Base-by-base conservation (phyloP, 2,113 vertebrate genomes). In the Muntiacus reevesi region DNA sequence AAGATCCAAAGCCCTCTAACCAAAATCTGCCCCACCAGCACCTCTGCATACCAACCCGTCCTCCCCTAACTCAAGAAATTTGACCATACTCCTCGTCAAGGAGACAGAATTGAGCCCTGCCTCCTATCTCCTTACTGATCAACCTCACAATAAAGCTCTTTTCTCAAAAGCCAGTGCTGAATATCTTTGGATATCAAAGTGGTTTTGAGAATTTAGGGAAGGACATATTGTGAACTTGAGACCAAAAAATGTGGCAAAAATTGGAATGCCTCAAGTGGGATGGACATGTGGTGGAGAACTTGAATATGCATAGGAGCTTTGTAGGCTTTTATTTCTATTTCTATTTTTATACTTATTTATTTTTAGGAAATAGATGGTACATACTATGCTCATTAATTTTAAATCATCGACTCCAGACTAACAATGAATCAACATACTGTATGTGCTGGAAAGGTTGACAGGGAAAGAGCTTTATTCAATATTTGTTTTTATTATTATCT, bases 401-500 rank as follows among this genome's bases (percentile, higher is more conserved):
- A 89, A 97, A 91, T 47, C 33, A 5, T 59, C 62, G 71, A 92
- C 64, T 96, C 71, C 64, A 92, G 84, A 94, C 36, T 92, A 95
- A 81, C 91, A 97, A 60, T 81, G 79, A 98, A 43, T 67, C 82
- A 47, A 95, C 87, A 94, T 45, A 89, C 33, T 50, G 27, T 76
- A 87, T 60, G 16, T 85, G 43, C 64, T 82, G 52, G n/a, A 97
- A 91, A 90, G 12, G 28, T 27, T 87, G 87, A 98, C 57, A 52
- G 59, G 87, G 71, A 87, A 97, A 97, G 52, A 93, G 45, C 40
- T 95, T 97, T 87, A 93, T 96, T 97, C 89, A 97, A 95, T 98
- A 92, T 98, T 98, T 98, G 91, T 98, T 98, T 97, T 97, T 97
- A 95, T 96, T 97, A 97, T 98, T 97, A 96, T 97, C 97, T 79